phyloP scores from a whole-genome alignment of 1,140 invertebrate genomes.

The Sinonovacula constricta region DNA sequence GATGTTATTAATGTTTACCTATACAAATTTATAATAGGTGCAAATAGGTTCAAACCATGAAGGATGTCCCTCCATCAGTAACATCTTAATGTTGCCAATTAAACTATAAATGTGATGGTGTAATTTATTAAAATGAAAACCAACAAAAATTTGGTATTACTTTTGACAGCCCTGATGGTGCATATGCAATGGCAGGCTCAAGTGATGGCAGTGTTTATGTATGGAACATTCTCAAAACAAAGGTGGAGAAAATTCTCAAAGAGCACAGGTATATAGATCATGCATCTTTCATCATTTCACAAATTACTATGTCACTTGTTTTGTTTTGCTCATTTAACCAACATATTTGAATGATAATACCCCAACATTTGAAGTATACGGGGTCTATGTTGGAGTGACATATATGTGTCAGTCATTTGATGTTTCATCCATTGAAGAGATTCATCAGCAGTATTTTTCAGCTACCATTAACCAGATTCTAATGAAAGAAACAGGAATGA shows the following conservation, averaged over 20 bases:
- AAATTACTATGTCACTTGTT: background rate
- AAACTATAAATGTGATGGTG: too few relatives aligned
- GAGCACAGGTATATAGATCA: constrained; percentile 87
- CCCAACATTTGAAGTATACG: background rate
- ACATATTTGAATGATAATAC: background rate
- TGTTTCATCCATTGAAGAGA: background rate
- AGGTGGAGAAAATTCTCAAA: constrained; percentile 91
- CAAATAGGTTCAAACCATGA: too few relatives aligned
- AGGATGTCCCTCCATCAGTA: background rate
- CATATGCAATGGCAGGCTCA: constrained; percentile 93
- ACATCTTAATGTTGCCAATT: background rate
- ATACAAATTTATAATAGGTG: too few relatives aligned
- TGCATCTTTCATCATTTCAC: background rate
- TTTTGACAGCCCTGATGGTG: constrained; percentile 92
- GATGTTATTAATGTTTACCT: too few relatives aligned
- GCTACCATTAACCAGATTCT: too few relatives aligned
- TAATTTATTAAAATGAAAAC: too few relatives aligned
- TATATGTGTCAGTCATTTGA: background rate
- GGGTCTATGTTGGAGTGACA: background rate
- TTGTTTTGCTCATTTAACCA: background rate
- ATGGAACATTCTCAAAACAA: constrained; percentile 89
- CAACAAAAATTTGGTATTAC: too few relatives aligned
- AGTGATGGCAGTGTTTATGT: constrained; percentile 94
- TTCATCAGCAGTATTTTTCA: background rate
- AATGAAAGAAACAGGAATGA: too few relatives aligned